Evolutionary conservation across 2,113 vertebrate genomes (phyloP).

Genomic region (Bufo bufo): DNA sequence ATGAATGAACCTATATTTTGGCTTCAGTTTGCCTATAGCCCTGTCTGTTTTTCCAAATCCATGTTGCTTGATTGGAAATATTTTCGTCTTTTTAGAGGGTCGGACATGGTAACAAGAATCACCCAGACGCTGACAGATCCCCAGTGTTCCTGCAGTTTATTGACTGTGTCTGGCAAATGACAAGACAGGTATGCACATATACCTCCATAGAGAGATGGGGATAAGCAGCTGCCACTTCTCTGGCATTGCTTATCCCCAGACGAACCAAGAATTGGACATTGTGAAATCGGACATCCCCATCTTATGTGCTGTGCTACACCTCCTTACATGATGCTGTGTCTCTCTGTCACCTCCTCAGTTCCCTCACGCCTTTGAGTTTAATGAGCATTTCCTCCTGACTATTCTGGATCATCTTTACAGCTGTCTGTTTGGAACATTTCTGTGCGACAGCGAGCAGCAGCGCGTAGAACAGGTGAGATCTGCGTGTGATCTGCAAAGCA

Average conservation of each 20-base stretch:
- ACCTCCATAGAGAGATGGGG: no score
- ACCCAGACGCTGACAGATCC: conserved; percentile 92
- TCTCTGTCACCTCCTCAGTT: conserved; percentile 76
- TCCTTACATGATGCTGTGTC: background rate
- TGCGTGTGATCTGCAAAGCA: background rate
- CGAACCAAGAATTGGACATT: no score
- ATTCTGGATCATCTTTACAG: conserved; percentile 96
- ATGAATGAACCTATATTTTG: no score
- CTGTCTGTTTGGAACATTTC: conserved; percentile 96
- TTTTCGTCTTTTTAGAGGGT: conserved; percentile 77
- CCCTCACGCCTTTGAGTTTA: conserved; percentile 96
- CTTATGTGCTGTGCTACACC: no score
- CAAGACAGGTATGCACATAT: conserved; percentile 82
- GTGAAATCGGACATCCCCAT: no score
- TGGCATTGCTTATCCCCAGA: no score
- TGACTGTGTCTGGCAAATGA: conserved; percentile 98
- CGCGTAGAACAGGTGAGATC: conserved; percentile 85
- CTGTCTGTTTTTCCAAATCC: background rate
- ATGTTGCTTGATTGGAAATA: background rate
- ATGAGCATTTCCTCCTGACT: conserved; percentile 92
- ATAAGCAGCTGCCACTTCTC: no score
- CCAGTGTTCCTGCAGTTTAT: conserved; percentile 97
- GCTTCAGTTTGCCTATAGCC: no score
- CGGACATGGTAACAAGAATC: conserved; percentile 96
- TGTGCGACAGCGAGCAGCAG: conserved; percentile 95